Percentiles rank a stretch among this genome's conserved stretches.
Conservation (phyloP, 2,113 vertebrate species). For the Emydocephalus ijimae region DNA sequence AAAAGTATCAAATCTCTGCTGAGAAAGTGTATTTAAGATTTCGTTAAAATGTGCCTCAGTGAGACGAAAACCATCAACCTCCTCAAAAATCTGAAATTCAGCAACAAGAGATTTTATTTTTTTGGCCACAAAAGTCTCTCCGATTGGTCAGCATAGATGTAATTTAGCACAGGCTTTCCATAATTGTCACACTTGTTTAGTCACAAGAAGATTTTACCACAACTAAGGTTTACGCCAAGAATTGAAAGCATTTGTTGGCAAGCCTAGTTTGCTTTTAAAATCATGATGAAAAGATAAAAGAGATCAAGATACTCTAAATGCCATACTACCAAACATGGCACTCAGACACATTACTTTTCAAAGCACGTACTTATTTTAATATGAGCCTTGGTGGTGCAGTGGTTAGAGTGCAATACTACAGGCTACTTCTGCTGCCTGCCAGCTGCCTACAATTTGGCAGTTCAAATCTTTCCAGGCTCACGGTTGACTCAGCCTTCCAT, state of each 20-base stretch:
- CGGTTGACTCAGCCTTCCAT: too few species aligned
- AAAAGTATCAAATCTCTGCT: neutral
- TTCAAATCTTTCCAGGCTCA: too few species aligned
- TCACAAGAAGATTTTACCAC: neutral
- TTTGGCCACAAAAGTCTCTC: neutral
- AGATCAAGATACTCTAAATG: neutral
- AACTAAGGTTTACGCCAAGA: neutral
- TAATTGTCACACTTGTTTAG: neutral
- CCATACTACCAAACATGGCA: neutral
- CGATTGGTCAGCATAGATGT: neutral
- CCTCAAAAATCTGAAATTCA: neutral
- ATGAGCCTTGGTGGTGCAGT: too few species aligned
- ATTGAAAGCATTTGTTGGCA: constrained; percentile 13
- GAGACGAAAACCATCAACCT: neutral
- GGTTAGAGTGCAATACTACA: too few species aligned
- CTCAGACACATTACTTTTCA: neutral
- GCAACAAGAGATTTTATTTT: neutral
- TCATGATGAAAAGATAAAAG: constrained; percentile 20
- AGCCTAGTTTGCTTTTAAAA: constrained; percentile 7
- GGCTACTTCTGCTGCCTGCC: too few species aligned
- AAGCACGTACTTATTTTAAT: neutral
- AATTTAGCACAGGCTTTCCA: neutral
- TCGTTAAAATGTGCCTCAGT: neutral
- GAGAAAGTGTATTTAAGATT: neutral
- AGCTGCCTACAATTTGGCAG: too few species aligned